A percentile compares a stretch with the other conserved stretches of the same genome.
Evolutionary conservation across 2,113 vertebrate genomes (phyloP).

Genomic region (Nerophis lumbriciformis): DNA sequence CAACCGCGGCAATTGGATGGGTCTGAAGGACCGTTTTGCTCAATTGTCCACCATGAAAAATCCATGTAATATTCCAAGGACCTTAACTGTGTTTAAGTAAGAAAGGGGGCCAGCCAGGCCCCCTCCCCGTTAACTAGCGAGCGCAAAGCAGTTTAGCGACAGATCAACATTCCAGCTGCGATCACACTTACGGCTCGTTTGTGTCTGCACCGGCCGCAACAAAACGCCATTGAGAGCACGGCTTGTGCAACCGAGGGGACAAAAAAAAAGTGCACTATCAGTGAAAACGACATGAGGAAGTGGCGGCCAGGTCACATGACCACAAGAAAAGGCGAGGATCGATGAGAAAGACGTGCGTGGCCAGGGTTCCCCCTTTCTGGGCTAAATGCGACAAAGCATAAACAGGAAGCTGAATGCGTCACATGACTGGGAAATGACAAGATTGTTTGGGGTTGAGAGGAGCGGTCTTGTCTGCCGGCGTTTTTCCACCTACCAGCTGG

Average conservation of each 20-base stretch:
- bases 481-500: slow-evolving; percentile 83
- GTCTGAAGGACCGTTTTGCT: too few relatives aligned
- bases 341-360: neutral
- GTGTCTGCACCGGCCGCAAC: slow-evolving; percentile 30
- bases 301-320: slow-evolving; percentile 7
- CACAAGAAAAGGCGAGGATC: too few relatives aligned
- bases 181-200: slow-evolving; percentile 44
- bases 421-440: slow-evolving; percentile 38
- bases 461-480: too few relatives aligned
- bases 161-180: slow-evolving; percentile 71
- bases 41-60: too few relatives aligned
- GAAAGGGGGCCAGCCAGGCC: slow-evolving; percentile 22
- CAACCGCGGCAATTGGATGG: too few relatives aligned
- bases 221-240: slow-evolving; percentile 27
- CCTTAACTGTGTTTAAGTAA: slow-evolving; percentile 22
- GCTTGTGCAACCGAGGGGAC: neutral
- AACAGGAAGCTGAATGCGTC: slow-evolving; percentile 63
- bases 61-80: neutral
- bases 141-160: slow-evolving; percentile 67
- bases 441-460: too few relatives aligned
- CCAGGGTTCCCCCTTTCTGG: slow-evolving; percentile 11
- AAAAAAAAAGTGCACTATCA: neutral
- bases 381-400: slow-evolving; percentile 45
- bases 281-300: slow-evolving; percentile 1
- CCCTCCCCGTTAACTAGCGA: slow-evolving; percentile 37